A percentile compares a stretch with the other conserved stretches of the same genome.
These are phyloP conservation scores for Candoia aspera DNA, from an alignment of 2,113 vertebrate genomes.

Conservation along the genomic window DNA sequence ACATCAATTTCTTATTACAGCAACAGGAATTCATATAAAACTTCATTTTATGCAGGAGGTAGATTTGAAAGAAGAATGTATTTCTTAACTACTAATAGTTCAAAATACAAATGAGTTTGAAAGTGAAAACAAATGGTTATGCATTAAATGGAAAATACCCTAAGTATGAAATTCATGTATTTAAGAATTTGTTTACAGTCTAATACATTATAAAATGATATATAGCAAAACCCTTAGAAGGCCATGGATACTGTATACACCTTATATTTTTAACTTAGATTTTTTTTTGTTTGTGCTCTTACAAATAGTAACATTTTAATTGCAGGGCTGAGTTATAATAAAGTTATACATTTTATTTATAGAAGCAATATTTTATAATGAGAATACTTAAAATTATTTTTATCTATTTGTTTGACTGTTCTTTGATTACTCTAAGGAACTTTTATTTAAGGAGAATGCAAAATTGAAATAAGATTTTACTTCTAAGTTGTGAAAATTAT, in stretches of 20 bases:
- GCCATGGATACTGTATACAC: conserved; percentile 60
- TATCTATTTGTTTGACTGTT: conserved; percentile 69
- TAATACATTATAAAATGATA: conserved; percentile 57
- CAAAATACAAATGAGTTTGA: conserved; percentile 37
- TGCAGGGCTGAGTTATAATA: conserved; percentile 70
- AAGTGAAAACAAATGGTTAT: conserved; percentile 29
- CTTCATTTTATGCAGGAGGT: conserved; percentile 49
- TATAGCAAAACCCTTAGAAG: conserved; percentile 59
- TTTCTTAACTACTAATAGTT: conserved; percentile 47
- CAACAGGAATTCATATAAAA: conserved; percentile 44
- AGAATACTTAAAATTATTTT: conserved; percentile 72
- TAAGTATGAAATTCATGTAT: conserved; percentile 50
- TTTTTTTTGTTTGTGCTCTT: conserved; percentile 67
- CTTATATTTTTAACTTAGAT: conserved; percentile 69
- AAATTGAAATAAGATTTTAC: conserved; percentile 51
- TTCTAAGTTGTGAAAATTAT: conserved; percentile 53
- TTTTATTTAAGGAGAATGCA: conserved; percentile 52
- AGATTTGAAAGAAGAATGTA: conserved; percentile 60
- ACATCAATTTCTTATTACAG: conserved; percentile 46
- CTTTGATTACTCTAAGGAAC: conserved; percentile 69
- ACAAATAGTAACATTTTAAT: conserved; percentile 63
- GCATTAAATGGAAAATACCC: conserved; percentile 37
- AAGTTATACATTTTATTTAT: conserved; percentile 69
- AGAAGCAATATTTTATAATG: conserved; percentile 77
- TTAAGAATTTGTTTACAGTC: conserved; percentile 60